Percentiles rank a stretch among this genome's conserved stretches.
These are phyloP conservation scores for Papilio helenus DNA, from an alignment of 1,140 invertebrate genomes.

Conservation along the genomic window DNA sequence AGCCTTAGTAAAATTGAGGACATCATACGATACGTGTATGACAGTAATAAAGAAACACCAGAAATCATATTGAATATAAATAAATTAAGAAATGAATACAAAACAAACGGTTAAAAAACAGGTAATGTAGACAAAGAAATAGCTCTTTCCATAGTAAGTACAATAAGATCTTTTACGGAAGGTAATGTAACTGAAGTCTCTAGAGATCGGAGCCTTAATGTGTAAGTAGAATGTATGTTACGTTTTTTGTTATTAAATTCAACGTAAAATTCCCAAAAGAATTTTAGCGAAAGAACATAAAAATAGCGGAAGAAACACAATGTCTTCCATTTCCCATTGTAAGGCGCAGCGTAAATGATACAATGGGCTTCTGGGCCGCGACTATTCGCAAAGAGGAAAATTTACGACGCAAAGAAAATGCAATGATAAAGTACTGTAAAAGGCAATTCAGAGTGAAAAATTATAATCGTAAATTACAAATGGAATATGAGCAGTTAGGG, in stretches of 20 bases:
- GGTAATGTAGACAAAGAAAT: no score
- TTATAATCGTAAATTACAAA: constrained; percentile 25
- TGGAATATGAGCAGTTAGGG: neutral
- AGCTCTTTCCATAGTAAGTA: no score
- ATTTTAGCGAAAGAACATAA: constrained; percentile 12
- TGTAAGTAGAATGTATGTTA: neutral
- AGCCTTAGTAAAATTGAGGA: no score
- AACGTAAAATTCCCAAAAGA: neutral
- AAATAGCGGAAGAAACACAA: constrained; percentile 28
- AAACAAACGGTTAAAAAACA: no score
- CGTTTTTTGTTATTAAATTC: neutral
- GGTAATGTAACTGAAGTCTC: neutral
- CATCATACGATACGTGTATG: no score
- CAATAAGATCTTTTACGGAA: neutral
- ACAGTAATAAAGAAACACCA: no score
- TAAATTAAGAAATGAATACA: no score
- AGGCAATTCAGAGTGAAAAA: constrained; percentile 13
- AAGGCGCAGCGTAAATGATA: constrained; percentile 21
- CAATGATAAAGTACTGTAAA: constrained; percentile 24
- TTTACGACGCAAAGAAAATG: constrained; percentile 31
- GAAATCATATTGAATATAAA: no score
- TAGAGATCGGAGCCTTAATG: neutral
- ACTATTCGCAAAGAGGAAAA: constrained; percentile 25
- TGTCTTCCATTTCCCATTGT: constrained; percentile 24
- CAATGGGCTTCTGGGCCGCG: constrained; percentile 20